These are phyloP conservation scores for Nemapogon koenigi DNA, from an alignment of 2,888 invertebrate species.

Conservation along the genomic window DNA sequence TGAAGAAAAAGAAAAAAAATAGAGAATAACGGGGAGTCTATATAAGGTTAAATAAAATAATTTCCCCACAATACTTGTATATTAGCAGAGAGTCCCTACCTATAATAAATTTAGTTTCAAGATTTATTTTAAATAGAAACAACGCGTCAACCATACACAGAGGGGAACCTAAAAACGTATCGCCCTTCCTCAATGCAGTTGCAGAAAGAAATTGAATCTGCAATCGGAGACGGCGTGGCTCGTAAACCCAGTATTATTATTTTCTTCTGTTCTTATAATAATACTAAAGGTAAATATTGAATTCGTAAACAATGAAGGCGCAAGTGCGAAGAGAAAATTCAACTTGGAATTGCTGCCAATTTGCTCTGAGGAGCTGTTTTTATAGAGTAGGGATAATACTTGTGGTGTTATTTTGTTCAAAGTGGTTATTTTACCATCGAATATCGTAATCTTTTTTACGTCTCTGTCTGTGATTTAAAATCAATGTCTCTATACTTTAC, in stretches of 20 bases:
- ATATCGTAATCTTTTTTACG: too few relatives aligned
- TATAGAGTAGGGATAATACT: too few relatives aligned
- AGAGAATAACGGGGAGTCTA: too few relatives aligned
- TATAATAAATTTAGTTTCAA: slow-evolving; percentile 4
- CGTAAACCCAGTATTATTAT: slow-evolving; percentile 21
- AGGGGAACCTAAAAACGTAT: slow-evolving; percentile 3
- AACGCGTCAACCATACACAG: slow-evolving; percentile 27
- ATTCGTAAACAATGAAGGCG: slow-evolving; percentile 8
- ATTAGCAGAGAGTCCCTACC: too few relatives aligned
- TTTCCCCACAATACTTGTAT: too few relatives aligned
- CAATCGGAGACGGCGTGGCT: slow-evolving; percentile 29
- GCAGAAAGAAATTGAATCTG: slow-evolving; percentile 41
- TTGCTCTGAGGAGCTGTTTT: too few relatives aligned
- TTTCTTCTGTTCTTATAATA: slow-evolving; percentile 8
- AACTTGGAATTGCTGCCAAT: slow-evolving; percentile 11
- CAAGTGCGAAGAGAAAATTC: slow-evolving; percentile 7
- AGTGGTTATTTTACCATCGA: too few relatives aligned
- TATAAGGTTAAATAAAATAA: too few relatives aligned
- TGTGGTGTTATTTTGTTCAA: too few relatives aligned
- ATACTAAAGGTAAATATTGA: slow-evolving; percentile 9
- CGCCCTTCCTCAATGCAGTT: slow-evolving; percentile 17
- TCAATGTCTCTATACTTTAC: too few relatives aligned
- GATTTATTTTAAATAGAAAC: slow-evolving; percentile 20
- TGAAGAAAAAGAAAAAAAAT: too few relatives aligned
- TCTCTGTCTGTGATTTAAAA: too few relatives aligned